Evolutionary conservation across 2,888 invertebrate genomes (phyloP).

Genomic region (Opisthograptis luteolata): DNA sequence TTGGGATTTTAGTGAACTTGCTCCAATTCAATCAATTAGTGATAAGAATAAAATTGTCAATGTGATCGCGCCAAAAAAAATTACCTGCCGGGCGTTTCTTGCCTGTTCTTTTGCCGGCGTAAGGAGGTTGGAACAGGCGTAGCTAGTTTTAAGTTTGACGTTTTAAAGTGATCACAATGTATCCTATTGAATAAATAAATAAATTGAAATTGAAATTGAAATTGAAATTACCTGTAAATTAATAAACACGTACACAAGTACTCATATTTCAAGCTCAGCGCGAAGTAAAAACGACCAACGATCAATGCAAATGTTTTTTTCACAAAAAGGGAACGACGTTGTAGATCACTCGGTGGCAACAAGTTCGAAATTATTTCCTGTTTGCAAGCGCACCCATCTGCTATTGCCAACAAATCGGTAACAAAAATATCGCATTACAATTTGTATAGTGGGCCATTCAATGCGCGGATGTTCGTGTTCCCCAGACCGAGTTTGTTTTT

Average conservation of each 20-base stretch:
- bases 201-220: no score
- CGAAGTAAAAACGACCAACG: constrained; percentile 43
- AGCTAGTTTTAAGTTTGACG: no score
- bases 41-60: no score
- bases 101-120: no score
- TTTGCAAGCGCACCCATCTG: constrained; percentile 74
- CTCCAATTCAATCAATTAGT: no score
- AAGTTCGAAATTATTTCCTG: constrained; percentile 77
- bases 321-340: constrained; percentile 46
- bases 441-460: constrained; percentile 50
- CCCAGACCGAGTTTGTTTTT: constrained; percentile 59
- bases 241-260: constrained; percentile 58
- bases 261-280: constrained; percentile 48
- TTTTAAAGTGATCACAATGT: no score
- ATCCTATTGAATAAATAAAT: no score
- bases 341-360: constrained; percentile 67
- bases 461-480: constrained; percentile 13
- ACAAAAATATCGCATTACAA: constrained; percentile 77
- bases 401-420: constrained; percentile 73
- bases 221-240: constrained; percentile 54
- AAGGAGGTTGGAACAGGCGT: no score
- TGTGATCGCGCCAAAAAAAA: no score
- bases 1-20: no score
- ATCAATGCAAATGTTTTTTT: constrained; percentile 56
- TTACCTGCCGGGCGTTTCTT: no score